Evolutionary conservation across 2,888 invertebrate genomes (phyloP).

Genomic region (Orthosia gothica): DNA sequence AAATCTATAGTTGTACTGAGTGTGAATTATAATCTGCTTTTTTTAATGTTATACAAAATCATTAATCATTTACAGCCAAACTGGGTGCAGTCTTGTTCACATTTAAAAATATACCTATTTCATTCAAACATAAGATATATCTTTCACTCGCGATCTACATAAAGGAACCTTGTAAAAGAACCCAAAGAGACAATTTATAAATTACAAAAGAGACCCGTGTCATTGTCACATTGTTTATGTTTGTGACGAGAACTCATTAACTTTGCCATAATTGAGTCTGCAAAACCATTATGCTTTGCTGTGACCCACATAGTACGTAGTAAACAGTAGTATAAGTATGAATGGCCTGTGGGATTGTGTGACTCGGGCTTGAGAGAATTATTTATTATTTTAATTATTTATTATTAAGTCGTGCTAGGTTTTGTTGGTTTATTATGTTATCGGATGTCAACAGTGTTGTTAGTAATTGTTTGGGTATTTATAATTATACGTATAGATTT

Average conservation of each 20-base stretch:
- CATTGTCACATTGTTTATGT: constrained; percentile 61
- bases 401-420: no score
- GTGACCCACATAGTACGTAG: constrained; percentile 32
- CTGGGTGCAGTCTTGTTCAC: not conserved
- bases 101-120: not conserved
- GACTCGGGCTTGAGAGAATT: not conserved
- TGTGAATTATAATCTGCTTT: not conserved
- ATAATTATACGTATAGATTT: not conserved
- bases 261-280: constrained; percentile 60
- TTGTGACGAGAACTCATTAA: constrained; percentile 69
- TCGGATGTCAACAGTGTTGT: not conserved
- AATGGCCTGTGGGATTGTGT: not conserved
- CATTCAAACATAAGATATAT: constrained; percentile 6
- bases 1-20: not conserved
- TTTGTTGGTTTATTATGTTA: not conserved
- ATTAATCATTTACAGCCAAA: not conserved
- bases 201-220: constrained; percentile 43
- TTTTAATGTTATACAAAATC: not conserved
- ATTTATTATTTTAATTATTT: not conserved
- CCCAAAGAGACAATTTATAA: constrained; percentile 34
- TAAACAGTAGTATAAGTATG: constrained; percentile 31
- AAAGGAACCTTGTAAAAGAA: constrained; percentile 31
- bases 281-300: constrained; percentile 44
- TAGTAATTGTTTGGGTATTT: not conserved
- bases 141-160: constrained; percentile 12